Evolutionary conservation across 37 sponge, comb jelly and placozoan species (phyloP).

Genomic region (Diacarnus erythraeanus): DNA sequence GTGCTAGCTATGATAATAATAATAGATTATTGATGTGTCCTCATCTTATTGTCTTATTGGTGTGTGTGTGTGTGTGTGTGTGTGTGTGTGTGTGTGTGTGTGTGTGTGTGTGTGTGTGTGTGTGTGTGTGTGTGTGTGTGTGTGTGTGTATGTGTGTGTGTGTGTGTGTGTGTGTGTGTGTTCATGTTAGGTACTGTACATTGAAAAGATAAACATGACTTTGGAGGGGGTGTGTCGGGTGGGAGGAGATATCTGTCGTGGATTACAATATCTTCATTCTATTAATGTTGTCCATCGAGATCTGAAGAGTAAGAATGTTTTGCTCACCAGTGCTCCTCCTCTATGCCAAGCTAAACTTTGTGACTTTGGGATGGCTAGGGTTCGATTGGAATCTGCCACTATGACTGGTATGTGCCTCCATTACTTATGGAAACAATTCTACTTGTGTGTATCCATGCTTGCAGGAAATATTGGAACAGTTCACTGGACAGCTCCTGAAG

Average conservation of each 20-base stretch:
- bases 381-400: constrained; percentile 85
- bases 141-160: not conserved
- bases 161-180: constrained; percentile 1
- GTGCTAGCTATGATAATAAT: not conserved
- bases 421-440: not conserved
- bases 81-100: not conserved
- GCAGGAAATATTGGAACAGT: constrained; percentile 89
- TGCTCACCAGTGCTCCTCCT: constrained; percentile 47
- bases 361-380: constrained; percentile 86
- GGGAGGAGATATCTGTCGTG: constrained; percentile 50
- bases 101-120: constrained; percentile 6
- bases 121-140: constrained; percentile 7
- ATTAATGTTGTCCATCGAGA: constrained; percentile 87
- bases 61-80: constrained; percentile 2
- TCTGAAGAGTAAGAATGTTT: constrained; percentile 80
- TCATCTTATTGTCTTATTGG: no score
- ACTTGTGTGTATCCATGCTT: not conserved
- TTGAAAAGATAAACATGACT: constrained; percentile 12
- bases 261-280: constrained; percentile 84
- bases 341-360: constrained; percentile 84
- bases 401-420: constrained; percentile 63
- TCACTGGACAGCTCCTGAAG: constrained; percentile 91
- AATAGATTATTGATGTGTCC: no score
- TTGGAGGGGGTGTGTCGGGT: constrained; percentile 23
- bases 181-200: constrained; percentile 40